These are phyloP conservation scores for Vimba vimba DNA, from an alignment of 2,113 vertebrate species.

Conservation along the genomic window DNA sequence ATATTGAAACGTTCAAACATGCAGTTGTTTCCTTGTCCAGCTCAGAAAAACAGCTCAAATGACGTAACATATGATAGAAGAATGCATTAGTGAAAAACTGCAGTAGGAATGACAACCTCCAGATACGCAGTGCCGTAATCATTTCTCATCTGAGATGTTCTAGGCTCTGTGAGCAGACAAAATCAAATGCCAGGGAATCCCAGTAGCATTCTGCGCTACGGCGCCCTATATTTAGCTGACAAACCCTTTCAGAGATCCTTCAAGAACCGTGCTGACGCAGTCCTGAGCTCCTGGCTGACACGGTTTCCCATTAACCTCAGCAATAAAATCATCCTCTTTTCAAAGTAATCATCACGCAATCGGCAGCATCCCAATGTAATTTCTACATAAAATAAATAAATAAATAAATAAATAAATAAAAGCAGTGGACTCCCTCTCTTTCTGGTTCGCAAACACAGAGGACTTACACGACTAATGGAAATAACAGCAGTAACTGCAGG, in stretches of 20 bases:
- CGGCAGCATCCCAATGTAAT: neutral
- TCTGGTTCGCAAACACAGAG: neutral
- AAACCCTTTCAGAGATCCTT: constrained; percentile 31
- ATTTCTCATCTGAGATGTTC: constrained; percentile 8
- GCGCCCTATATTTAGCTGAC: constrained; percentile 36
- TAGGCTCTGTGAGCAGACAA: neutral
- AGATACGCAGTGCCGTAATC: neutral
- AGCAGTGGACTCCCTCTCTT: neutral
- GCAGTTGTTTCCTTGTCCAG: neutral
- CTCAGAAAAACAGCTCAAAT: neutral
- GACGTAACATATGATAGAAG: too few species aligned
- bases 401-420: neutral
- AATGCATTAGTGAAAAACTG: neutral
- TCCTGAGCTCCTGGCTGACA: constrained; percentile 20
- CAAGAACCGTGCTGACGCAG: constrained; percentile 1
- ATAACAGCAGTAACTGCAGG: neutral
- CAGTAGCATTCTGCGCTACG: constrained; percentile 4
- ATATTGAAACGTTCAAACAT: neutral
- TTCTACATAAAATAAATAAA: neutral
- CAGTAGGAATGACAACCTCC: neutral
- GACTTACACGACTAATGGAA: neutral
- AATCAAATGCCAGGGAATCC: constrained; percentile 13
- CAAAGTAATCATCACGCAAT: neutral
- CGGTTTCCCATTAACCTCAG: constrained; percentile 21
- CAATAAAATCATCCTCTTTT: neutral